Conservation (phyloP, 2,888 invertebrate species). For the Patella ulyssiponensis region DNA sequence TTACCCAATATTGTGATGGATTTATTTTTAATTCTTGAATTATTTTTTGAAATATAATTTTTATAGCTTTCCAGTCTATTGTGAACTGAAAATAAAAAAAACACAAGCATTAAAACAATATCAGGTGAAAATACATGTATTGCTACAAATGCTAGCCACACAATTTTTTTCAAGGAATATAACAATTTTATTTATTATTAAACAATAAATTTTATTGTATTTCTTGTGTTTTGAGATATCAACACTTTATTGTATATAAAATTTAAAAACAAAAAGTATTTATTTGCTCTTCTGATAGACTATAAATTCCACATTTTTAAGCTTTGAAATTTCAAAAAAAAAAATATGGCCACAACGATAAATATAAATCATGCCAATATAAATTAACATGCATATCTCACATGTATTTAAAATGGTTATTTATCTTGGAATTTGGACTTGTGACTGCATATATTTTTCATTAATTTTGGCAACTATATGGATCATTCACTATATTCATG, state of each 20-base stretch:
- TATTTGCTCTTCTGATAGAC: background rate
- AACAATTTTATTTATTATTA: no score
- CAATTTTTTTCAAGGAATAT: no score
- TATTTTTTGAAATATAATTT: constrained; percentile 74
- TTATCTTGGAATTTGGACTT: no score
- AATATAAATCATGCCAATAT: no score
- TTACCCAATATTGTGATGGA: constrained; percentile 73
- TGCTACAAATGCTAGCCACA: no score
- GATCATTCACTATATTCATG: no score
- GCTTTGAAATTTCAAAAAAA: background rate
- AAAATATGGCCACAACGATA: no score
- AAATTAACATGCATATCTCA: no score
- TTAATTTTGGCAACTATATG: no score
- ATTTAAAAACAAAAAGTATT: background rate
- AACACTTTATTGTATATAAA: background rate
- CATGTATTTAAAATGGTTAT: no score
- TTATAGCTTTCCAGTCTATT: constrained; percentile 70
- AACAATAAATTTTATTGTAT: no score
- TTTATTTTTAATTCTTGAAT: constrained; percentile 74
- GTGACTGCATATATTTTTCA: no score
- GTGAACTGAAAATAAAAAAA: constrained; percentile 60
- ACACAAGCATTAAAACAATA: background rate
- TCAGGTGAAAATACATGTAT: background rate
- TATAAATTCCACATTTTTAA: background rate
- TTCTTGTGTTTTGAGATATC: background rate